Percentiles rank a stretch among this genome's conserved stretches.
These are phyloP conservation scores for Diplodus puntazzo DNA, from an alignment of 2,797 vertebrate genomes.

Conservation along the genomic window DNA sequence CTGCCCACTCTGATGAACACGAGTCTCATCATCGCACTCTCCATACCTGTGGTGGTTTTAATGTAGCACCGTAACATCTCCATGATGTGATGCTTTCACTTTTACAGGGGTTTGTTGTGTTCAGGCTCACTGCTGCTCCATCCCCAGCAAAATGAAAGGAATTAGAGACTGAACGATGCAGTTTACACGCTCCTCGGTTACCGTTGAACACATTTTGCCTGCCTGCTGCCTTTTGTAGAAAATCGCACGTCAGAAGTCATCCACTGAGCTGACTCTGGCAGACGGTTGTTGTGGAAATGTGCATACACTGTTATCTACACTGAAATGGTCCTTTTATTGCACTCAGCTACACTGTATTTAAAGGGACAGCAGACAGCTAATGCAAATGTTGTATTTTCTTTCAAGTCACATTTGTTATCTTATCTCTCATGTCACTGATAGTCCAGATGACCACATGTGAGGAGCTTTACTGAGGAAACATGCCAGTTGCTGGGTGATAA, in stretches of 20 bases:
- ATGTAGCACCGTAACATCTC: conserved; percentile 9
- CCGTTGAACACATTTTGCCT: conserved; percentile 32
- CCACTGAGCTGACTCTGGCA: conserved; percentile 43
- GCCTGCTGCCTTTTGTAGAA: conserved; percentile 42
- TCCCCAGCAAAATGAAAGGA: conserved; percentile 14
- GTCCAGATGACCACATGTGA: neutral
- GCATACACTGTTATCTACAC: conserved; percentile 40
- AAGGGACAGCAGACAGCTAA: conserved; percentile 28
- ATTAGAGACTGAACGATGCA: conserved; percentile 24
- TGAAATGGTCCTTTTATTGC: conserved; percentile 33
- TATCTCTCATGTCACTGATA: neutral
- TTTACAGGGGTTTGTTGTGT: neutral
- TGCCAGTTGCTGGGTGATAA: neutral
- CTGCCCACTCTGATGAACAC: conserved; percentile 70
- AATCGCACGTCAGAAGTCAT: conserved; percentile 48
- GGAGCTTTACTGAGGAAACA: neutral
- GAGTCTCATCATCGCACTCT: conserved; percentile 18
- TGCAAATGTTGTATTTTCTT: conserved; percentile 5
- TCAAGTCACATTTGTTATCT: neutral
- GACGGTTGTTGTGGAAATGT: conserved; percentile 46
- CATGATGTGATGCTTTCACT: conserved; percentile 4
- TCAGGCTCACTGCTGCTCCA: neutral
- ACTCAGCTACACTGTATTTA: conserved; percentile 34
- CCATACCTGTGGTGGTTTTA: conserved; percentile 27
- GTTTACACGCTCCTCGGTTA: conserved; percentile 35